A percentile compares a stretch with the other conserved stretches of the same genome.
Conservation (phyloP, 2,888 invertebrate species). For the Torymus aiolomorphi region DNA sequence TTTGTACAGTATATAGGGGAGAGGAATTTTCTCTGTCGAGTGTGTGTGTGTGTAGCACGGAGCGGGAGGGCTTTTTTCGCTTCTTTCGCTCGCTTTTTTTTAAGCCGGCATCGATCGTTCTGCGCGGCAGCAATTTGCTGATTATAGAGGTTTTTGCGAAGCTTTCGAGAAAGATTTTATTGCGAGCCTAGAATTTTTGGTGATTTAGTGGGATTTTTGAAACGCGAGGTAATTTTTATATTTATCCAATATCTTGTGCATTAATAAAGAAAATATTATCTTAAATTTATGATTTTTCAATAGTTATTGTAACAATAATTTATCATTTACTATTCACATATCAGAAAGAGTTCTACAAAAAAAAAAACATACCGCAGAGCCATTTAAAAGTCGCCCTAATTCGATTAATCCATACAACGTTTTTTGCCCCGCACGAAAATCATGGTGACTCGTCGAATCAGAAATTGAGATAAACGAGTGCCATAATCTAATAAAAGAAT, state of each 20-base stretch:
- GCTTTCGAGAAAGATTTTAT: too few species aligned
- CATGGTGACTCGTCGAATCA: conserved; percentile 7
- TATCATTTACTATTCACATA: too few species aligned
- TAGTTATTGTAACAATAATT: too few species aligned
- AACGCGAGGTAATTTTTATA: too few species aligned
- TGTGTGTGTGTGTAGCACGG: neutral
- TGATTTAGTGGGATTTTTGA: too few species aligned
- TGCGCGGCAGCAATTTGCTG: conserved; percentile 24
- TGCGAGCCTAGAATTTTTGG: too few species aligned
- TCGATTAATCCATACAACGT: neutral
- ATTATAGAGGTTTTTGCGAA: neutral
- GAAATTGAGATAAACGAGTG: conserved; percentile 9
- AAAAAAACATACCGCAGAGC: neutral
- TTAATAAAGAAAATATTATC: too few species aligned
- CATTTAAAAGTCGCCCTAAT: neutral
- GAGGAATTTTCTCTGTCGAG: neutral
- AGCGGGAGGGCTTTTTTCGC: neutral
- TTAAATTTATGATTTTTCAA: too few species aligned
- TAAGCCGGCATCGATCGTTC: conserved; percentile 29
- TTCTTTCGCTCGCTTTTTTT: neutral
- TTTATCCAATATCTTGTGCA: too few species aligned
- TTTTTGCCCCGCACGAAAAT: neutral
- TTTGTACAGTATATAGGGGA: neutral
- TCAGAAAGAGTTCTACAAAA: too few species aligned
- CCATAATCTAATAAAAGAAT: conserved; percentile 35